A percentile compares a stretch with the other conserved stretches of the same genome.
Evolutionary conservation across 2,888 invertebrate genomes (phyloP).

Genomic region (Prosopocoilus inquinatus): DNA sequence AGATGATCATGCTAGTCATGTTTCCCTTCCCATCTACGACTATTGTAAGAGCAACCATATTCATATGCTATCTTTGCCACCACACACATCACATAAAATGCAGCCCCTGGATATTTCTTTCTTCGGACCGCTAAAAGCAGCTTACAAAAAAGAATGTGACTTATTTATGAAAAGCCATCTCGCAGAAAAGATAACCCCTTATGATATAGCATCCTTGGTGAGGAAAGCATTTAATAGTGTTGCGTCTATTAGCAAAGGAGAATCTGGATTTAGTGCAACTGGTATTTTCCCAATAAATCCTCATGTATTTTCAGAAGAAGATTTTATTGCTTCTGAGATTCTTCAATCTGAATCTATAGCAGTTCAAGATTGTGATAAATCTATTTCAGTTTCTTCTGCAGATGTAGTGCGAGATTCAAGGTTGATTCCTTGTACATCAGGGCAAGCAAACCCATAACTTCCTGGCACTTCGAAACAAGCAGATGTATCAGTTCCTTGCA

Average conservation of each 20-base stretch:
- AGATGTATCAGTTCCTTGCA: no score
- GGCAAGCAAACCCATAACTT: no score
- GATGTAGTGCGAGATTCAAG: not conserved
- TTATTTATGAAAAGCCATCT: slow-evolving; percentile 3
- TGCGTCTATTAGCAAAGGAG: slow-evolving; percentile 1
- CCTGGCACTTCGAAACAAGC: no score
- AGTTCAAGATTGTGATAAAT: not conserved
- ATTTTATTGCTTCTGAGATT: slow-evolving; percentile 19
- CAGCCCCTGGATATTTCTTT: no score
- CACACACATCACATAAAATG: no score
- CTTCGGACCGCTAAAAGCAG: no score
- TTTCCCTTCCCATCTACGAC: slow-evolving; percentile 18
- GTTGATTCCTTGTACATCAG: no score
- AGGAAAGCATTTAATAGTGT: slow-evolving; percentile 9
- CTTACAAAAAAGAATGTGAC: no score
- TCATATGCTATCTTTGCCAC: no score
- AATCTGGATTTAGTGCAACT: slow-evolving; percentile 7
- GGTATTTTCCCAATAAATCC: slow-evolving; percentile 11
- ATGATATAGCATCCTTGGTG: slow-evolving; percentile 6
- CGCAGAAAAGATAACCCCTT: slow-evolving; percentile 6
- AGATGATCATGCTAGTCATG: slow-evolving; percentile 34
- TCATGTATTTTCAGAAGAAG: slow-evolving; percentile 18
- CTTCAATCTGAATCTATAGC: not conserved
- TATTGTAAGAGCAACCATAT: slow-evolving; percentile 18
- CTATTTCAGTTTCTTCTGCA: slow-evolving; percentile 1